Evolutionary conservation across 1,140 invertebrate species (phyloP), one percentile per base, ranked within the genome.

Genomic region (Apocrypta bakeri): DNA sequence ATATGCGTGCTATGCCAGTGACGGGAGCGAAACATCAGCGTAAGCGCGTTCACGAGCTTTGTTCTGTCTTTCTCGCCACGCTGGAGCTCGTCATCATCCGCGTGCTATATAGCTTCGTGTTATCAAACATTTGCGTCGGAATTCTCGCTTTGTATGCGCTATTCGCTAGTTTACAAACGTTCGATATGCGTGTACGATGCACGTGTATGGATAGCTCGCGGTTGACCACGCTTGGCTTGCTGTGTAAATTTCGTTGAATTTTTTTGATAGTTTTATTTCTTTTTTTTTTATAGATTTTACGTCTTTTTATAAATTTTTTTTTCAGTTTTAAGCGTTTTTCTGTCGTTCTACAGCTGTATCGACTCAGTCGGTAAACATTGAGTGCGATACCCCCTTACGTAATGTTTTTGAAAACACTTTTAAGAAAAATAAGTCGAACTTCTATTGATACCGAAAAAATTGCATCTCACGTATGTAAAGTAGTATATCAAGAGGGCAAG

Each of bases 51-150:
- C 31, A 29, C 71, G 71, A 37, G 68, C 68, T 81, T 72, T 76
- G 21, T 48, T 63, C 61, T 72, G 17, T 37, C 77, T 80, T 56
- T 83, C 79, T 85, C 68, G 71, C 63, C 37, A 12, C 40, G 29
- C n/a, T 68, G 75, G 25, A 66, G 72, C 75, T 48, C 74, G 29
- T 42, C 56, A 69, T 8, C 40, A 24, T 27, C 75, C 2, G 40
- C 42, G 72, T 29, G 63, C 33, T 40, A 6, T 74, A 74, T 75
- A 27, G 14, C 73, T 61, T 37, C 75, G 75, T 33, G 75, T 77
- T 77, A 77, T 77, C 75, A 77, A 77, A 64, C 75, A 77, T 77
- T 77, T 77, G n/a, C 25, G 61, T n/a, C 31, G 31, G 25, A 71
- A n/a, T 37, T 37, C 31, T 31, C 12, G 33, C 21, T 37, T 31